phyloP scores from a whole-genome alignment of 1,140 invertebrate genomes.

The Drosophila malerkotliana region DNA sequence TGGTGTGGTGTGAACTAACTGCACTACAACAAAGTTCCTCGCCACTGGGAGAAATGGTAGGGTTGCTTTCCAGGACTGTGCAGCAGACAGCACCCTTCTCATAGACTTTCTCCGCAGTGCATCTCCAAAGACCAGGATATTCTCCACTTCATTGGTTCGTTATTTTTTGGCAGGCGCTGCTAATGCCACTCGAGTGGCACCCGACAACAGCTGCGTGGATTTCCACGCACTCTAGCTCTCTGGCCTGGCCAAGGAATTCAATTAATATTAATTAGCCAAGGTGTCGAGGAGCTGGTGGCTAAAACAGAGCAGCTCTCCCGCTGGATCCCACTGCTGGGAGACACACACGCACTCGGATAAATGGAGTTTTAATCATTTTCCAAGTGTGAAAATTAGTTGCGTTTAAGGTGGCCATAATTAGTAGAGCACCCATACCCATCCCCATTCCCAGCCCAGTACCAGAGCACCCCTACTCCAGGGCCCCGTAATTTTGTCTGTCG shows the following conservation, averaged over 20 bases:
- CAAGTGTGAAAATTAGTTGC: conserved; percentile 82
- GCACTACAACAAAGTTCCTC: conserved; percentile 12
- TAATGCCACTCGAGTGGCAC: conserved; percentile 64
- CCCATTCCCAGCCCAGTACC: too few relatives aligned
- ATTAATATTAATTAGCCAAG: conserved; percentile 83
- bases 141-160: conserved; percentile 33
- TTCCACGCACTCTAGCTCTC: conserved; percentile 51
- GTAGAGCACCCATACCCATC: conserved; percentile 36
- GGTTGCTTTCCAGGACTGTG: too few relatives aligned
- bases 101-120: background rate
- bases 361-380: conserved; percentile 83
- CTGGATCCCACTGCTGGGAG: conserved; percentile 47
- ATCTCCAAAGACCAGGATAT: conserved; percentile 16
- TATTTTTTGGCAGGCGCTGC: conserved; percentile 57
- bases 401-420: conserved; percentile 81
- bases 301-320: conserved; percentile 26
- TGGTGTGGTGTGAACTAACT: conserved; percentile 57
- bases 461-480: background rate
- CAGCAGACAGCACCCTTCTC: too few relatives aligned
- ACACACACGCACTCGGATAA: conserved; percentile 41
- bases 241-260: conserved; percentile 64
- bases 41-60: conserved; percentile 9
- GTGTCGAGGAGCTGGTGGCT: conserved; percentile 69
- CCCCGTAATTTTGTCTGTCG: conserved; percentile 7
- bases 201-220: conserved; percentile 65